Base-by-base conservation (phyloP, 2,113 vertebrate genomes). In the Peromyscus maniculatus region DNA sequence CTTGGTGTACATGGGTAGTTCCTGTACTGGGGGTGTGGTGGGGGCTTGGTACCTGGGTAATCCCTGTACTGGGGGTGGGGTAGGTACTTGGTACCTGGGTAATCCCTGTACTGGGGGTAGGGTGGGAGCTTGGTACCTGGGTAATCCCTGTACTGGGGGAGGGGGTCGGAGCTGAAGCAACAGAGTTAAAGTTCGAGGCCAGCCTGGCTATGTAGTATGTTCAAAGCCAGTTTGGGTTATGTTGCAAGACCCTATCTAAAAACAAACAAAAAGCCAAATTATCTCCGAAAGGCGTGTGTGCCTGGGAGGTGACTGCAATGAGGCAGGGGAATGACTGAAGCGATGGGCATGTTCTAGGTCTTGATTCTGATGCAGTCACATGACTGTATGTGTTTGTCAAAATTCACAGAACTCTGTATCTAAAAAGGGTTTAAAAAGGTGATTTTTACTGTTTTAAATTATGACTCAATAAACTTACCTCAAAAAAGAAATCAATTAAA, bases 321-420 rank as follows among this genome's bases (percentile, higher is more conserved):
- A 49, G 24, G n/a, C 39, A 62, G 36, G 49, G 55, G 55, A 52
- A 43, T 87, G 16, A 55, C 92, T 16, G 59, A 72, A 71, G 87
- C 78, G 64, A 86, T 26, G 49, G 36, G n/a, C 26, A 16, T 49
- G 16, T 55, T 83, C 19, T 88, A 0, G 59, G 26, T 64, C 33
- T 96, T 88, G 55, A 55, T 95, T 96, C 89, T 88, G 64, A 49
- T 75, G 49, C 57, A 71, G 91, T 72, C 46, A 46, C 24, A 31
- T 72, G 52, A 67, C 57, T 90, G 9, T n/a, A n/a, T n/a, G 24
- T 80, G 52, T 52, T 71, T 94, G 67, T 89, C 74, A 89, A 59
- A 94, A 90, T 55, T 15, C 55, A 49, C 22, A 67, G 24, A 93
- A 15, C 43, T 75, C 1, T 69, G 39, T 24, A 94, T 11, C 71